phyloP scores from a whole-genome alignment of 2,113 vertebrate species.

The Fukomys damarensis region DNA sequence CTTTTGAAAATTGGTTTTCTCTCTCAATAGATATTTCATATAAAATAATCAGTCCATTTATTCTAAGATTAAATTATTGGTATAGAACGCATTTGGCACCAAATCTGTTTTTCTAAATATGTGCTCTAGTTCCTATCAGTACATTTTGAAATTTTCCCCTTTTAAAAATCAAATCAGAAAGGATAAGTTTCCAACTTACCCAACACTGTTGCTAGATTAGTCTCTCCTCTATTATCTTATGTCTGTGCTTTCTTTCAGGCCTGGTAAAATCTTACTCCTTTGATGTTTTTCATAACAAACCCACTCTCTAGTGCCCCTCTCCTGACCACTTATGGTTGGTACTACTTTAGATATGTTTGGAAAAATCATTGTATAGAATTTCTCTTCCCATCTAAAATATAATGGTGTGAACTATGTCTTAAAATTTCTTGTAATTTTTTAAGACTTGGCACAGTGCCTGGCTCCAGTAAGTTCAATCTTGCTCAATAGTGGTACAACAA shows the following conservation, averaged over 20 bases:
- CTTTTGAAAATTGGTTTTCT: not conserved
- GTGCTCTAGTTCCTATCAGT: not conserved
- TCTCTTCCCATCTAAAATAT: not conserved
- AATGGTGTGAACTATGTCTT: not conserved
- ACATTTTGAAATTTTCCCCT: not conserved
- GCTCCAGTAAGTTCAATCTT: not conserved
- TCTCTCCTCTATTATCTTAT: not conserved
- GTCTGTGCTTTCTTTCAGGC: not conserved
- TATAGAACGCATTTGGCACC: not conserved
- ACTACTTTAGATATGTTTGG: not conserved
- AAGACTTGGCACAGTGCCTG: not conserved
- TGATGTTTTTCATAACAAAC: not conserved
- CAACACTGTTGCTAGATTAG: too few species aligned
- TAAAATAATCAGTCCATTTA: not conserved
- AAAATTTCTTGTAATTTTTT: not conserved
- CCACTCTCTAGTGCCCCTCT: not conserved
- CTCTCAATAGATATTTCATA: not conserved
- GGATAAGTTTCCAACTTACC: not conserved
- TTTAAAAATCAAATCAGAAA: not conserved
- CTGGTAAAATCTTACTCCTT: not conserved
- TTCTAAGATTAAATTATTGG: not conserved
- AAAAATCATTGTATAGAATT: not conserved
- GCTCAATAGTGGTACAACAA: not conserved
- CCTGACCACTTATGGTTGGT: not conserved
- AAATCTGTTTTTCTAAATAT: not conserved